Base-by-base conservation (phyloP, 2,113 vertebrate genomes). In the Blennius ocellaris region DNA sequence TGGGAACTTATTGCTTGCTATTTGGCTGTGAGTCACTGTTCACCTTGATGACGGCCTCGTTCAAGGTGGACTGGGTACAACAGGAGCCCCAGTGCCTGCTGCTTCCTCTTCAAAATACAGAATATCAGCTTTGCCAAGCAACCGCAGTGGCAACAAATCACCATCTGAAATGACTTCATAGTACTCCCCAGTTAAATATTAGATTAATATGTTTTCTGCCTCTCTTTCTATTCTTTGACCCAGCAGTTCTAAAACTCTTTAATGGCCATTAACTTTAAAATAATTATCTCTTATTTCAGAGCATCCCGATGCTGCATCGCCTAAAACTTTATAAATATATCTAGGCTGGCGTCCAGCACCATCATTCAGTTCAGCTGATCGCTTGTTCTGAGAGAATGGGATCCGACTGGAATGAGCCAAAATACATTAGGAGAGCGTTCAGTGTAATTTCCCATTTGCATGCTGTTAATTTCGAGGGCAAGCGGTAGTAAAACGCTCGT, bases 391-490 rank as follows among this genome's bases (percentile, higher is more conserved):
- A 47, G 16, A 67, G 68, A 86, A 72, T 51, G 47, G 54, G 45
- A 79, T 84, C 54, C 59, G 45, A 69, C 57, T 54, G 41, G 39
- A 73, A 15, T 50, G 64, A 72, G 85, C 87, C 87, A 84, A 76
- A 83, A 74, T 36, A 70, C 75, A 83, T 87, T 81, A 84, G 55
- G 66, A 75, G 15, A 12, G 37, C 7, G 64, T 83, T 82, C 52
- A 62, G 36, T 61, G 74, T 82, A 71, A 76, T 87, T 80, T 77
- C 64, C 81, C 40, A 72, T 84, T 87, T 81, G 71, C 45, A 16
- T 68, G 44, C 67, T 74, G 81, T 85, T 87, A 74, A 78, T 82
- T 91, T 72, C 39, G 57, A 83, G 81, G 53, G 71, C 73, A 81
- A 81, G 84, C 48, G 41, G 53, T 59, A 41, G 69, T 50, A 74